phyloP scores from a whole-genome alignment of 2,888 invertebrate species.

The Conops quadrifasciatus region DNA sequence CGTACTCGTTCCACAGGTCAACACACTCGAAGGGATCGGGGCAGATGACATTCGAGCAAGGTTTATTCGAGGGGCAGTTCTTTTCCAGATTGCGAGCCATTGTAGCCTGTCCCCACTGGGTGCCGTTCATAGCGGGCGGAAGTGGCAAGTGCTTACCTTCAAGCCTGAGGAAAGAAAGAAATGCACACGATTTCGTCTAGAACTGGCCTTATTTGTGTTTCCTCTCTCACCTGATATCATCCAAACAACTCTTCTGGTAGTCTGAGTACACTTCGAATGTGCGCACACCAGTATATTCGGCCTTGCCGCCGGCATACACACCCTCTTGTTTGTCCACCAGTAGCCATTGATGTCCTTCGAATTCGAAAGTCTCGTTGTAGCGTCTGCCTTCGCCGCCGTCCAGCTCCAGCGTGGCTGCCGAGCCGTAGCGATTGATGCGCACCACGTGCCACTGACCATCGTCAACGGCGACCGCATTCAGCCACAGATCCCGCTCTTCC shows the following conservation, averaged over 20 bases:
- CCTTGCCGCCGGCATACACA: constrained; percentile 94
- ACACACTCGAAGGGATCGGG: constrained; percentile 93
- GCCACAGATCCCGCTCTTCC: constrained; percentile 89
- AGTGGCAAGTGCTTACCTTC: constrained; percentile 95
- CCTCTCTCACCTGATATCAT: constrained; percentile 67
- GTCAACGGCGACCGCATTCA: constrained; percentile 88
- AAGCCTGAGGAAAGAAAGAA: constrained; percentile 68
- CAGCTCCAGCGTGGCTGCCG: constrained; percentile 89
- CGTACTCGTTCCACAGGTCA: constrained; percentile 97
- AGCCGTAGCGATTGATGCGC: constrained; percentile 88
- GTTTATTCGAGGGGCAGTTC: constrained; percentile 94
- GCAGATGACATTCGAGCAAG: constrained; percentile 93
- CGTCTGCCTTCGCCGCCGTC: constrained; percentile 95
- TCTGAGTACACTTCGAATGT: constrained; percentile 95
- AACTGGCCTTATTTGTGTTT: background rate
- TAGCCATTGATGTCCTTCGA: constrained; percentile 91
- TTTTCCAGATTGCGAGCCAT: constrained; percentile 91
- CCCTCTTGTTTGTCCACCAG: constrained; percentile 93
- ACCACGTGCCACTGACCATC: constrained; percentile 98
- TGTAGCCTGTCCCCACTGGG: constrained; percentile 94
- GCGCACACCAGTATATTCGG: constrained; percentile 91
- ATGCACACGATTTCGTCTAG: background rate
- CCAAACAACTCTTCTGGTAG: constrained; percentile 86
- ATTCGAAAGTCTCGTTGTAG: constrained; percentile 91
- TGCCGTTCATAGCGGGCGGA: constrained; percentile 93